Base-by-base conservation (phyloP, 2,797 vertebrate species). In the Perodicticus potto region DNA sequence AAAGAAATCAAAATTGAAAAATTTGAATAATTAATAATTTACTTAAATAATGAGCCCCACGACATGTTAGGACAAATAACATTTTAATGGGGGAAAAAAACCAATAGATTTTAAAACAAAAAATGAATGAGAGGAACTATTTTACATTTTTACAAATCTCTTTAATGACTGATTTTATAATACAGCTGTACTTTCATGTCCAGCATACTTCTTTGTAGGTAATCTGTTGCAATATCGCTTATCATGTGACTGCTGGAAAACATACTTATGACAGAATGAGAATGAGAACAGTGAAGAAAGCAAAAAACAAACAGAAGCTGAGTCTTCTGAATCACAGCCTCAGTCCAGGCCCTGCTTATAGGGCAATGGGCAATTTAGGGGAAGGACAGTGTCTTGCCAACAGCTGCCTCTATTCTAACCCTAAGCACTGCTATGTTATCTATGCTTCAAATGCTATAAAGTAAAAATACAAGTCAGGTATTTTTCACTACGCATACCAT, bases 1-100 rank as follows among this genome's bases (percentile, higher is more conserved):
- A 40, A 40, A 95, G 59, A 94, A 96, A 86, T 87, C 45, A 45
- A 45, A 45, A 45, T 10, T 90, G 59, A 92, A 32, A 94, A 94
- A 90, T 83, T 10, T 45, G 45, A 78, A 89, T 89, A 90, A 69
- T 70, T 82, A 73, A 80, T 45, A 89, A n/a, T 74, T 93, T 76
- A 85, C 25, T 90, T 90, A 78, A 63, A 89, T 29, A 3, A 86
- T 7, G 13, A 92, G 72, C 7, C 6, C 81, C 14, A 85, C 3
- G 57, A 45, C 29, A 70, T 49, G 9, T 65, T 67, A 93, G 89
- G 49, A 90, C 8, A 93, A 74, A 91, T 11, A 91, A 80, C n/a
- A 86, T 67, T 92, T 92, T 90, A 37, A 37, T 43, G 6, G 9
- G 7, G 27, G 11, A 12, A 23, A 34, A 37, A 12, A n/a, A n/a